Base-by-base conservation (phyloP, 2,797 vertebrate genomes). In the Takifugu ocellatus region DNA sequence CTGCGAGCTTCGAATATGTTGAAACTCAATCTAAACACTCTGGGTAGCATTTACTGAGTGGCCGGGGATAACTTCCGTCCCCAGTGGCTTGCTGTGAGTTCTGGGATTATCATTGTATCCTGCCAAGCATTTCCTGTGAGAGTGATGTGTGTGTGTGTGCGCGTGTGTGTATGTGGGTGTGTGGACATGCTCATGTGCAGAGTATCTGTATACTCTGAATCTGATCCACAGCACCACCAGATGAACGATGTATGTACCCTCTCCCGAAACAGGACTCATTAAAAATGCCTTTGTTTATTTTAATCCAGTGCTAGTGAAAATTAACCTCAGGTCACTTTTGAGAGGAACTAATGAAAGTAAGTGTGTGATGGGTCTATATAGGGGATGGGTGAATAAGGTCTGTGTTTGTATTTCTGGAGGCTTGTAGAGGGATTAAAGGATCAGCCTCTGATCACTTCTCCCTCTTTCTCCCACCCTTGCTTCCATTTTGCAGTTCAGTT, bases 101-200 rank as follows among this genome's bases (percentile, higher is more conserved):
- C 63, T 82, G 75, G 85, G 86, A 90, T 90, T 91, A 88, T 83
- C 83, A 88, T 83, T 82, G 79, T 77, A 79, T 85, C 44, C 63
- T 74, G 72, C 77, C 66, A 81, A 77, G 85, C 87, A 79, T 62
- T 54, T 78, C 83, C 72, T 16, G 11, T 51, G 70, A 33, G 2
- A 21, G 21, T 21, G 21, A 74, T 47, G 77, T 21, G 21, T 21
- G 21, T 21, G 21, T 21, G 21, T 63, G 27, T 68, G 45, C 72
- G 63, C 67, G 56, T 63, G 60, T 61, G 33, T 61, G 59, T 59
- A 50, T 49, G 59, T 60, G 63, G 68, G 58, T 68, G 61, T 59
- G 44, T 46, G 44, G 4, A 11, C 10, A n/a, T 46, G 44, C 10
- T 4, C 10, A 11, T 46, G 44, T 46, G 44, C 16, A n/a, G 21